Evolutionary conservation across 1,140 invertebrate species (phyloP).

Genomic region (Brevipalpus yothersi): DNA sequence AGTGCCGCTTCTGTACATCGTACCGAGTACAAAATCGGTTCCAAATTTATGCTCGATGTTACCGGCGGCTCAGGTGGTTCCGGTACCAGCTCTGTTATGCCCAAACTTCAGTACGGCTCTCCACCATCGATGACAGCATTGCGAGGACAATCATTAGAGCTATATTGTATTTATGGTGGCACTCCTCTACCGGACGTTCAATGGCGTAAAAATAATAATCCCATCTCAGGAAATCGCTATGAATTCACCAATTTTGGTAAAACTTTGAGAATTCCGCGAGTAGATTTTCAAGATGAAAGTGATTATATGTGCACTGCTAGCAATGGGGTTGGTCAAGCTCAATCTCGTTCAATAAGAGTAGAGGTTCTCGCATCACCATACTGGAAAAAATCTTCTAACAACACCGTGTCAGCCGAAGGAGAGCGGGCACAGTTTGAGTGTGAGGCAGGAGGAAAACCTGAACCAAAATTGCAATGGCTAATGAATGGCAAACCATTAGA

Average conservation of each 20-base stretch:
- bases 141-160: constrained; percentile 46
- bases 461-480: constrained; percentile 81
- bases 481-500: constrained; percentile 73
- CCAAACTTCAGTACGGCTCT: constrained; percentile 51
- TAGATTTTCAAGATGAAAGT: constrained; percentile 55
- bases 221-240: constrained; percentile 31
- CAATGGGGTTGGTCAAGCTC: constrained; percentile 57
- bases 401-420: constrained; percentile 65
- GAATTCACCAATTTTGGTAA: constrained; percentile 66
- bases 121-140: constrained; percentile 59
- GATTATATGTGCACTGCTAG: constrained; percentile 68
- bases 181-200: constrained; percentile 26
- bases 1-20: constrained; percentile 53
- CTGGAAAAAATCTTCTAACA: constrained; percentile 71
- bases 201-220: constrained; percentile 51
- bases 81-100: constrained; percentile 42
- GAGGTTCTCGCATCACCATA: constrained; percentile 62
- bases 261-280: constrained; percentile 57
- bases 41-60: constrained; percentile 46
- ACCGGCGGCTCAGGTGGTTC: constrained; percentile 34
- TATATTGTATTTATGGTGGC: constrained; percentile 14
- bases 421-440: constrained; percentile 67
- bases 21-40: constrained; percentile 52
- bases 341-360: constrained; percentile 57
- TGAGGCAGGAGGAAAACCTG: constrained; percentile 58